Conservation (phyloP, 2,888 invertebrate species). For the Phoenoteleia sp. region DNA sequence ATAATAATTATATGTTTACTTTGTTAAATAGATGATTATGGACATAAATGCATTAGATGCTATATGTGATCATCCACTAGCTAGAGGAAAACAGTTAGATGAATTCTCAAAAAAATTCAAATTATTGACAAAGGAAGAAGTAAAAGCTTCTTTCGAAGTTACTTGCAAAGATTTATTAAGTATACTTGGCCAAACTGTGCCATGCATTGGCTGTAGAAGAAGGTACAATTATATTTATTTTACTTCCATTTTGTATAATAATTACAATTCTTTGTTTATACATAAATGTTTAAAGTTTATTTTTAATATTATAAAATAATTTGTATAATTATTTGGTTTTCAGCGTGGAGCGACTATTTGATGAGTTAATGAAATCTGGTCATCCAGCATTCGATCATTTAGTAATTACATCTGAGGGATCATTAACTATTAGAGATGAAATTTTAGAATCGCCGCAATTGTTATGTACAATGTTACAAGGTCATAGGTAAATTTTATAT, state of each 20-base stretch:
- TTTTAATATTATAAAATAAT: too few relatives aligned
- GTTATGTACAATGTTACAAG: constrained; percentile 94
- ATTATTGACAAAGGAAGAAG: constrained; percentile 92
- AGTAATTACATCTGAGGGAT: constrained; percentile 92
- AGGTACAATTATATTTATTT: too few relatives aligned
- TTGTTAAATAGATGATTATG: constrained; percentile 93
- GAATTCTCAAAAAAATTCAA: constrained; percentile 95
- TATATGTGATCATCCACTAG: constrained; percentile 93
- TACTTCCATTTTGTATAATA: background rate
- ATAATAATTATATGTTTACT: constrained; percentile 27
- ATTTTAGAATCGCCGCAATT: constrained; percentile 93
- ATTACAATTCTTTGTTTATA: background rate
- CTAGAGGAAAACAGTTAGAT: constrained; percentile 94
- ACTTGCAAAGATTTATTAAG: constrained; percentile 94
- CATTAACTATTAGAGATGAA: constrained; percentile 93
- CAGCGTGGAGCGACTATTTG: constrained; percentile 96
- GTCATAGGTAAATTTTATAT: constrained; percentile 91
- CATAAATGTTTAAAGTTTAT: constrained; percentile 52
- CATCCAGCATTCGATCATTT: constrained; percentile 96
- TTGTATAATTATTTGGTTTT: too few relatives aligned
- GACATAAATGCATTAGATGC: constrained; percentile 95
- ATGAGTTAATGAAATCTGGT: constrained; percentile 94
- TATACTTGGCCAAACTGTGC: constrained; percentile 96
- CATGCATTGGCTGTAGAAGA: constrained; percentile 97
- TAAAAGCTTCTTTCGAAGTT: constrained; percentile 93